These are phyloP conservation scores for Danio jaintianensis DNA, from an alignment of 2,797 vertebrate genomes.

Conservation along the genomic window DNA sequence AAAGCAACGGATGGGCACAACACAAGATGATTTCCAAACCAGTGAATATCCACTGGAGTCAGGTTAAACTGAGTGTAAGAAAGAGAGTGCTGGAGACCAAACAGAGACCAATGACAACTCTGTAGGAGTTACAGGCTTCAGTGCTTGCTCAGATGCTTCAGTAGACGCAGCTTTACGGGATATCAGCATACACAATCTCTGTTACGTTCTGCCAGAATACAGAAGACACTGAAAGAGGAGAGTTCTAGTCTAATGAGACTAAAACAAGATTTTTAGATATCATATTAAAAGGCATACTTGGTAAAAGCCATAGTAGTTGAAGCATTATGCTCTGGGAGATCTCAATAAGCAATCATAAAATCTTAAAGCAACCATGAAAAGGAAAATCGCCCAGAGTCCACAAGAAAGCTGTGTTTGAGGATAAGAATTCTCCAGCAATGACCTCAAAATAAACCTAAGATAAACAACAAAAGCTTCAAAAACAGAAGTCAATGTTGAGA, in stretches of 20 bases:
- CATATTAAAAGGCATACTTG: not conserved
- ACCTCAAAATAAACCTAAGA: too few relatives aligned
- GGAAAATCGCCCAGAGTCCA: too few relatives aligned
- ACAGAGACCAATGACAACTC: slow-evolving; percentile 11
- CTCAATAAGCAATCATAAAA: too few relatives aligned
- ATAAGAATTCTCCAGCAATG: too few relatives aligned
- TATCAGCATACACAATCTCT: not conserved
- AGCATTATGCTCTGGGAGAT: not conserved
- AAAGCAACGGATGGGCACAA: slow-evolving; percentile 10
- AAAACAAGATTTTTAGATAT: not conserved
- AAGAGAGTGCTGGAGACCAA: not conserved
- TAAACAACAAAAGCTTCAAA: too few relatives aligned
- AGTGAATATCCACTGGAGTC: slow-evolving; percentile 11
- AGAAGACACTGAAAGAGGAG: not conserved
- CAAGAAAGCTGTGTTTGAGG: too few relatives aligned
- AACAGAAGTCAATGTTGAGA: too few relatives aligned
- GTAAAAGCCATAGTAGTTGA: not conserved
- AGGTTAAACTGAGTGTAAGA: slow-evolving; percentile 54
- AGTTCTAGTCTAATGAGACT: not conserved
- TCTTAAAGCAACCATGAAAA: too few relatives aligned
- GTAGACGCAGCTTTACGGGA: not conserved
- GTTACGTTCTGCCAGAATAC: not conserved
- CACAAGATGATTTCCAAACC: slow-evolving; percentile 14
- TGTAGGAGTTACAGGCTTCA: slow-evolving; percentile 27
- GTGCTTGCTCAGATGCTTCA: not conserved